Percentiles rank a stretch among this genome's conserved stretches.
Conservation (phyloP, 2,113 vertebrate genomes). For the Serilophus lunatus region DNA sequence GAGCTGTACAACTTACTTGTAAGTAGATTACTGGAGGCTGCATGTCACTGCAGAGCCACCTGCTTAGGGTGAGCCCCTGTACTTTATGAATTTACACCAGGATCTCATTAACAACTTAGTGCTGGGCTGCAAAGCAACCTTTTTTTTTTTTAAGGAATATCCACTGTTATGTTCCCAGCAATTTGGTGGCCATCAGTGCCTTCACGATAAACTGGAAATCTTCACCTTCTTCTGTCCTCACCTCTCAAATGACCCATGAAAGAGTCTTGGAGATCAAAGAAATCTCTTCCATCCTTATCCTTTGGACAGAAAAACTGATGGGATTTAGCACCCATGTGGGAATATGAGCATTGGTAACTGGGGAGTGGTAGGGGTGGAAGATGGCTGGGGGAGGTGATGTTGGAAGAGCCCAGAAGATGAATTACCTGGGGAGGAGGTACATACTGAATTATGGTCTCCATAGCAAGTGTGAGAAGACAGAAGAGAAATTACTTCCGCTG, state of each 20-base stretch:
- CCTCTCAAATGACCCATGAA: constrained; percentile 66
- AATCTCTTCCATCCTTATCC: neutral
- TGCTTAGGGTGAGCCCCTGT: neutral
- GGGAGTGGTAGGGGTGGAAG: constrained; percentile 23
- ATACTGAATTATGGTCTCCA: neutral
- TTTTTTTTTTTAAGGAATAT: neutral
- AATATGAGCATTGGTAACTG: constrained; percentile 46
- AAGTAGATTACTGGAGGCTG: neutral
- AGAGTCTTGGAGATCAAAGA: constrained; percentile 72
- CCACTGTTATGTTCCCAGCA: constrained; percentile 36
- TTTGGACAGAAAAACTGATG: constrained; percentile 32
- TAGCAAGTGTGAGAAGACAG: constrained; percentile 12
- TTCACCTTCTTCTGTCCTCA: constrained; percentile 56
- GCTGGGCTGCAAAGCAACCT: neutral
- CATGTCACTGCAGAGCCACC: neutral
- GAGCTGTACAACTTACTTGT: neutral
- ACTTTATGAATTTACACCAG: neutral
- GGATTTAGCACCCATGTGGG: constrained; percentile 68
- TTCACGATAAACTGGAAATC: constrained; percentile 66
- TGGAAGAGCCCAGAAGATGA: neutral
- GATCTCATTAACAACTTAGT: constrained; percentile 53
- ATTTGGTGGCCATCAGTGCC: constrained; percentile 52
- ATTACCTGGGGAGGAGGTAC: neutral
- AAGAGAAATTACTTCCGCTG: constrained; percentile 40
- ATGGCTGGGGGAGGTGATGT: neutral